Conservation (phyloP, 2,113 vertebrate genomes). For the Proteles cristata region DNA sequence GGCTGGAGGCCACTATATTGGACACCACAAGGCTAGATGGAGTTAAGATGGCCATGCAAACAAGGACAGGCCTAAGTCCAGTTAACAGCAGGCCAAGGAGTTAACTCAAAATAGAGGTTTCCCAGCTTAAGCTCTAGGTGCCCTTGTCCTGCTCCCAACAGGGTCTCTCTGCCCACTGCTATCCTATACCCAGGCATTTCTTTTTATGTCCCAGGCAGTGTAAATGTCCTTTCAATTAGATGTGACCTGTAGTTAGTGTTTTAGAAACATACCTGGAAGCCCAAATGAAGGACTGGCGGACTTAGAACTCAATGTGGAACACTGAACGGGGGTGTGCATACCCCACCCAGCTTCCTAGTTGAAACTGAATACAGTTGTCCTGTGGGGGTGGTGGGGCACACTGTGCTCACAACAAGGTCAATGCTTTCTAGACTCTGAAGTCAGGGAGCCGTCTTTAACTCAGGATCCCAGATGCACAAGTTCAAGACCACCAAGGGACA, state of each 20-base stretch:
- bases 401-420: not conserved
- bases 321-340: not conserved
- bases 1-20: not conserved
- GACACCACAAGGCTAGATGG: accelerated
- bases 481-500: not conserved
- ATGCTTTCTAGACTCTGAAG: not conserved
- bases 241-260: not conserved
- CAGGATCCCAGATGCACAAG: accelerated
- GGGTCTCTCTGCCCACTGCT: not conserved
- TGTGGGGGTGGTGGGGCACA: not conserved
- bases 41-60: not conserved
- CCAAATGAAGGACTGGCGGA: not conserved
- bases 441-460: not conserved
- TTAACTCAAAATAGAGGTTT: not conserved
- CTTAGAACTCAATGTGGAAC: not conserved
- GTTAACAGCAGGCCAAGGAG: not conserved
- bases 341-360: not conserved
- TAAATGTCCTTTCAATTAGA: not conserved
- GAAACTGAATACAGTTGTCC: not conserved
- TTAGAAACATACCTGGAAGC: not conserved
- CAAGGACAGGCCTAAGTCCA: not conserved
- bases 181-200: not conserved
- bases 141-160: too few species aligned
- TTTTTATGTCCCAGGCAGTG: not conserved
- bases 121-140: too few species aligned